Evolutionary conservation across 92 coral and sea anemone genomes (phyloP).

Genomic region (Porites evermanni): DNA sequence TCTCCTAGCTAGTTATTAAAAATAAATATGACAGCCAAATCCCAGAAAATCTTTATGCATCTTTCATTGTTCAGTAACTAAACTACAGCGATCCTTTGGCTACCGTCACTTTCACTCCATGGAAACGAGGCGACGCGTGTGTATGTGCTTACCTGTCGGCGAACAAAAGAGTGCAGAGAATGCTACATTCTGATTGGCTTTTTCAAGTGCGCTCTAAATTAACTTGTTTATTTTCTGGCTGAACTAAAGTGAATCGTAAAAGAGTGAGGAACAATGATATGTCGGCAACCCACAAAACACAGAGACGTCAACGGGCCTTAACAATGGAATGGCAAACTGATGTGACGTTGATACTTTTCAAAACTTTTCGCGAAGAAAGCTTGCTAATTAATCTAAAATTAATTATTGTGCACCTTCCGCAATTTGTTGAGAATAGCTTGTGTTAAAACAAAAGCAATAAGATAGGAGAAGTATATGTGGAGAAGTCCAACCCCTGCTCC

Average conservation of each 20-base stretch:
- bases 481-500: too few relatives aligned
- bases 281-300: neutral
- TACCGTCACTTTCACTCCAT: conserved; percentile 63
- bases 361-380: neutral
- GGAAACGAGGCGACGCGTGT: conserved; percentile 96
- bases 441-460: too few relatives aligned
- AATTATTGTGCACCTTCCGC: neutral
- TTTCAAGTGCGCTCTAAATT: conserved; percentile 28
- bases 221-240: conserved; percentile 26
- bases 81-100: conserved; percentile 25
- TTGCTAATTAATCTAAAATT: neutral
- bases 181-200: conserved; percentile 43
- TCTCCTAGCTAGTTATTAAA: neutral
- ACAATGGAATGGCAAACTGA: neutral
- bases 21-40: conserved; percentile 13
- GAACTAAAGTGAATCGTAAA: neutral
- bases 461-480: too few relatives aligned
- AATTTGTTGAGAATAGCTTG: neutral
- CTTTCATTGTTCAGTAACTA: conserved; percentile 18
- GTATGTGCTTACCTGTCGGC: conserved; percentile 24
- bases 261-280: conserved; percentile 7
- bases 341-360: neutral
- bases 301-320: conserved; percentile 10
- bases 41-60: conserved; percentile 10
- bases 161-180: conserved; percentile 12